Evolutionary conservation across 2,888 invertebrate genomes (phyloP).

Genomic region (Monochamus alternatus): DNA sequence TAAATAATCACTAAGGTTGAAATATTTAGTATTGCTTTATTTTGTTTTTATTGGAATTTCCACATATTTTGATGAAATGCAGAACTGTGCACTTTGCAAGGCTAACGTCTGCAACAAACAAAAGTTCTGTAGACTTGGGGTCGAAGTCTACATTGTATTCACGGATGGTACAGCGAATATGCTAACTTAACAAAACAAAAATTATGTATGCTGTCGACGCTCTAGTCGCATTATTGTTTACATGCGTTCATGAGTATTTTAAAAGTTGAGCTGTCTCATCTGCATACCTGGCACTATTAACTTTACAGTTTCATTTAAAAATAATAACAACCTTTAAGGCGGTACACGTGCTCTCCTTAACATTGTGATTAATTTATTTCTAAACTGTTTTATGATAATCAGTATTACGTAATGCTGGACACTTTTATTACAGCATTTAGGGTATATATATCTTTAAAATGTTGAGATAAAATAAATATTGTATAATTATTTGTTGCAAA

Average conservation of each 20-base stretch:
- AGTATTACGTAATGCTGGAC: neutral
- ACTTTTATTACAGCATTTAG: neutral
- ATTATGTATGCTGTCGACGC: neutral
- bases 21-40: too few species aligned
- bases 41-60: too few species aligned
- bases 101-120: neutral
- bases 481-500: neutral
- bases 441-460: neutral
- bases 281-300: slow-evolving; percentile 19
- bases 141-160: slow-evolving; percentile 9
- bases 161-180: neutral
- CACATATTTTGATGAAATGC: neutral
- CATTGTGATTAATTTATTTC: neutral
- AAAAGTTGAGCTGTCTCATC: slow-evolving; percentile 7
- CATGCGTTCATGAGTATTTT: neutral
- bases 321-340: slow-evolving; percentile 12
- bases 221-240: neutral
- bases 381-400: neutral
- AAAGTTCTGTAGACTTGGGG: neutral
- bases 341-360: neutral
- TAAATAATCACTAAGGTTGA: too few species aligned
- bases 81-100: neutral
- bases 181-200: slow-evolving; percentile 11
- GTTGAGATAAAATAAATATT: neutral
- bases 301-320: slow-evolving; percentile 16